phyloP scores from a whole-genome alignment of 2,797 vertebrate species.

The Aeoliscus strigatus region DNA sequence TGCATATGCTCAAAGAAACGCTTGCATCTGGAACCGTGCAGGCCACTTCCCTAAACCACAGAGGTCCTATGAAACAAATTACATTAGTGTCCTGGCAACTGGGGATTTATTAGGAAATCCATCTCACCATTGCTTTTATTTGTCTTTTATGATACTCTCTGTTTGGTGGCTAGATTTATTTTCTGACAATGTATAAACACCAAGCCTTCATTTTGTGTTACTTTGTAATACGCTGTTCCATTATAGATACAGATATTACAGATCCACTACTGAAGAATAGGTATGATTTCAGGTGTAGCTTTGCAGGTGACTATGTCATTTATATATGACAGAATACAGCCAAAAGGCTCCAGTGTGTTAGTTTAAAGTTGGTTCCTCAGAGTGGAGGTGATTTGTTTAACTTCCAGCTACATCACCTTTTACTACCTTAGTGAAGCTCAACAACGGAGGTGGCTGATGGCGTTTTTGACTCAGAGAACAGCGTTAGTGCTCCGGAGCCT shows the following conservation, averaged over 20 bases:
- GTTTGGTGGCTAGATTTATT: slow-evolving; percentile 60
- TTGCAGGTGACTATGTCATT: too few relatives aligned
- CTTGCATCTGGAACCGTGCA: slow-evolving; percentile 16
- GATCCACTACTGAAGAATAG: slow-evolving; percentile 14
- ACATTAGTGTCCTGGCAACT: slow-evolving; percentile 57
- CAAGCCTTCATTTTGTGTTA: too few relatives aligned
- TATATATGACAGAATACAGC: too few relatives aligned
- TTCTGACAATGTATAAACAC: slow-evolving; percentile 52
- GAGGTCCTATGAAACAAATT: slow-evolving; percentile 46
- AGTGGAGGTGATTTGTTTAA: slow-evolving; percentile 25
- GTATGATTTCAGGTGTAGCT: slow-evolving; percentile 7
- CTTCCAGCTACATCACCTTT: slow-evolving; percentile 13
- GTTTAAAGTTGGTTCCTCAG: neutral
- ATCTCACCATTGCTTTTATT: slow-evolving; percentile 69
- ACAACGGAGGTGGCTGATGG: slow-evolving; percentile 21
- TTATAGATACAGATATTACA: slow-evolving; percentile 26
- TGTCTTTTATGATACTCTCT: slow-evolving; percentile 62
- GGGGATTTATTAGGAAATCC: slow-evolving; percentile 67
- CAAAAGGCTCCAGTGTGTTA: too few relatives aligned
- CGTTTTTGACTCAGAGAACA: slow-evolving; percentile 22
- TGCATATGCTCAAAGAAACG: slow-evolving; percentile 17
- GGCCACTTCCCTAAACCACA: slow-evolving; percentile 31
- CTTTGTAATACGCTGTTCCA: too few relatives aligned
- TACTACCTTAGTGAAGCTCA: slow-evolving; percentile 15
- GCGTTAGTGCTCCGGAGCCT: slow-evolving; percentile 11